Conservation (phyloP, 2,113 vertebrate species). For the Baryphthengus martii region DNA sequence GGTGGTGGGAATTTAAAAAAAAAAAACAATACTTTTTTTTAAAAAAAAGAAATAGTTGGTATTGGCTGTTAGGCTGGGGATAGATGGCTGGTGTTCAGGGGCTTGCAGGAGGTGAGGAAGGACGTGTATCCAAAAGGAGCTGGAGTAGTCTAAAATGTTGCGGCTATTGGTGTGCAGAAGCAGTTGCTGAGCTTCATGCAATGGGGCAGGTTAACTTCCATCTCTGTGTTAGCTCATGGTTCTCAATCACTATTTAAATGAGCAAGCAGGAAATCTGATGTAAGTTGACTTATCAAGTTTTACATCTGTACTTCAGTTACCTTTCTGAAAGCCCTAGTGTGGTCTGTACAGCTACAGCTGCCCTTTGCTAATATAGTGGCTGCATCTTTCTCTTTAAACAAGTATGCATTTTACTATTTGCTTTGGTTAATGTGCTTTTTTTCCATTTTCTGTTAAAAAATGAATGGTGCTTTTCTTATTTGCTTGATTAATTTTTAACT, state of each 20-base stretch:
- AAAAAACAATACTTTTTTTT: neutral
- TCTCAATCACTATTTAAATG: neutral
- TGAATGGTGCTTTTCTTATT: neutral
- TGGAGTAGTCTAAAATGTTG: neutral
- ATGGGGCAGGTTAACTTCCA: neutral
- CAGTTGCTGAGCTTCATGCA: neutral
- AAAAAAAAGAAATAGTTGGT: neutral
- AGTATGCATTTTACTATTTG: neutral
- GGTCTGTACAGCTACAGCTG: neutral
- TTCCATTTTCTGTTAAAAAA: conserved; percentile 2
- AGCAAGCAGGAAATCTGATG: neutral
- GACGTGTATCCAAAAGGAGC: neutral
- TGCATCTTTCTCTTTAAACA: neutral
- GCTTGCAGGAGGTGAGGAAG: neutral
- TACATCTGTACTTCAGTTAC: neutral
- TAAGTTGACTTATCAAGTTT: neutral
- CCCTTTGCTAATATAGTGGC: neutral
- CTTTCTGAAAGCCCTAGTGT: neutral
- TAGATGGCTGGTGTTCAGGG: neutral
- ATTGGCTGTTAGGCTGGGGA: neutral
- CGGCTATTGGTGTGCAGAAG: neutral
- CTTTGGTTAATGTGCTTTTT: neutral
- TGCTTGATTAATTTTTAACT: conserved; percentile 10
- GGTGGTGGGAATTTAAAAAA: neutral
- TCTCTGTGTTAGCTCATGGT: neutral